Conservation (phyloP, 2,797 vertebrate species). For the Philypnodon macrostomus region DNA sequence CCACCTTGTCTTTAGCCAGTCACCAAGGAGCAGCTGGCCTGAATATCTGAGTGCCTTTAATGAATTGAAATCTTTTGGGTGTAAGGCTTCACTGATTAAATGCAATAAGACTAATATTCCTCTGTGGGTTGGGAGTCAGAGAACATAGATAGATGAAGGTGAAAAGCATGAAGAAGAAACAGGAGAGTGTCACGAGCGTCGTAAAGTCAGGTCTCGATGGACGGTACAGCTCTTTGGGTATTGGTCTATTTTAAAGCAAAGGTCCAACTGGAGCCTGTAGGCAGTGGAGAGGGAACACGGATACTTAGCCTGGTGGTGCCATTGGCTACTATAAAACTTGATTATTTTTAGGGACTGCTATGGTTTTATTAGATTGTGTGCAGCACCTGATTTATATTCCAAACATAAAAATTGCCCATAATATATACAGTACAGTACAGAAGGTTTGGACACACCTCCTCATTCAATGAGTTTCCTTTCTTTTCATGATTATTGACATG, state of each 20-base stretch:
- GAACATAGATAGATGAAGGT: conserved; percentile 26
- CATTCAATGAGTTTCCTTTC: no score
- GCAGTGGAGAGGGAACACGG: no score
- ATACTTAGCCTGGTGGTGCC: conserved; percentile 29
- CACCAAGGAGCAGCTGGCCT: conserved; percentile 88
- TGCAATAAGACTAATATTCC: conserved; percentile 88
- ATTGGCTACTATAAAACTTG: conserved; percentile 18
- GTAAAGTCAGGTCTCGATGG: conserved; percentile 43
- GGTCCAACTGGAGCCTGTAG: conserved; percentile 41
- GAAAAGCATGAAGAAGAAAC: conserved; percentile 26
- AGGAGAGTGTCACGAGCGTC: conserved; percentile 32
- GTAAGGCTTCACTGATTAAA: conserved; percentile 86
- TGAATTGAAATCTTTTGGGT: conserved; percentile 83
- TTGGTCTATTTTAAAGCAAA: conserved; percentile 61
- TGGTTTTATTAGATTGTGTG: no score
- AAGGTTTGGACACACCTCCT: no score
- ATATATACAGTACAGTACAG: no score
- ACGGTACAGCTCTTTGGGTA: conserved; percentile 42
- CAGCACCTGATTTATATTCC: no score
- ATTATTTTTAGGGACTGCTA: conserved; percentile 52
- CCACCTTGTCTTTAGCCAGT: conserved; percentile 84
- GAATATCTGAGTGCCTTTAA: conserved; percentile 89
- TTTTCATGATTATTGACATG: no score
- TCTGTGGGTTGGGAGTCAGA: conserved; percentile 76
- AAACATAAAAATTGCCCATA: no score